Conservation (phyloP, 2,797 vertebrate species). For the Pipistrellus nathusii region DNA sequence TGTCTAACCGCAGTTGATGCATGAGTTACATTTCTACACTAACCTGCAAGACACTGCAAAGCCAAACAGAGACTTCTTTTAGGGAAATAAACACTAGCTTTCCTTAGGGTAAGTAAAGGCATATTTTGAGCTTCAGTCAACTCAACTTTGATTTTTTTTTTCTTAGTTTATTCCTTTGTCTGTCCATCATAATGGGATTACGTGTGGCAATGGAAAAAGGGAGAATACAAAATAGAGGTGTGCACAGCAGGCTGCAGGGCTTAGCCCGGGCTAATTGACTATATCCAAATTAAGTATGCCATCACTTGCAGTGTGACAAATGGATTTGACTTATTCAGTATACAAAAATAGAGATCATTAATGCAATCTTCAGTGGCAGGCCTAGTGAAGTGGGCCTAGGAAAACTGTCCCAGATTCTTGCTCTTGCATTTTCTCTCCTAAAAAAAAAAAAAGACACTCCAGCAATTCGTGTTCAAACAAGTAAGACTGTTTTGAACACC, state of each 20-base stretch:
- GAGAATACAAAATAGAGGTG: constrained; percentile 98
- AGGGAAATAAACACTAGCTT: constrained; percentile 83
- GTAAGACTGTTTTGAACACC: constrained; percentile 77
- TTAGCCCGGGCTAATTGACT: constrained; percentile 99
- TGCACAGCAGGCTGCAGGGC: constrained; percentile 98
- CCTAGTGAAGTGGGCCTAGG: constrained; percentile 87
- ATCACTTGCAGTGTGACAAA: constrained; percentile 99
- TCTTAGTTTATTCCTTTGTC: constrained; percentile 92
- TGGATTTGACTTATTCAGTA: constrained; percentile 99
- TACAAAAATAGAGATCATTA: constrained; percentile 99
- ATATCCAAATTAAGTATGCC: constrained; percentile 99
- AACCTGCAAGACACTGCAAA: constrained; percentile 92
- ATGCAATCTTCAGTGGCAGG: constrained; percentile 94
- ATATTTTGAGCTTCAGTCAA: constrained; percentile 84
- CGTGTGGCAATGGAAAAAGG: constrained; percentile 96
- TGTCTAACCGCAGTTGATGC: constrained; percentile 96
- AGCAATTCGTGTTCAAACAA: constrained; percentile 76
- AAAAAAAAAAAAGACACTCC: constrained; percentile 75
- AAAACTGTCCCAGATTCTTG: constrained; percentile 88
- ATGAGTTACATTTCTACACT: constrained; percentile 97
- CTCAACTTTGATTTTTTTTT: constrained; percentile 87
- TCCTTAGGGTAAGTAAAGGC: constrained; percentile 84
- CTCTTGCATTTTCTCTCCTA: constrained; percentile 84
- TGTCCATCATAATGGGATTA: constrained; percentile 98
- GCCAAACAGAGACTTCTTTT: constrained; percentile 89